Evolutionary conservation across 2,797 vertebrate species (phyloP), one percentile per base, ranked within the genome.

Genomic region (Bufotes viridis): DNA sequence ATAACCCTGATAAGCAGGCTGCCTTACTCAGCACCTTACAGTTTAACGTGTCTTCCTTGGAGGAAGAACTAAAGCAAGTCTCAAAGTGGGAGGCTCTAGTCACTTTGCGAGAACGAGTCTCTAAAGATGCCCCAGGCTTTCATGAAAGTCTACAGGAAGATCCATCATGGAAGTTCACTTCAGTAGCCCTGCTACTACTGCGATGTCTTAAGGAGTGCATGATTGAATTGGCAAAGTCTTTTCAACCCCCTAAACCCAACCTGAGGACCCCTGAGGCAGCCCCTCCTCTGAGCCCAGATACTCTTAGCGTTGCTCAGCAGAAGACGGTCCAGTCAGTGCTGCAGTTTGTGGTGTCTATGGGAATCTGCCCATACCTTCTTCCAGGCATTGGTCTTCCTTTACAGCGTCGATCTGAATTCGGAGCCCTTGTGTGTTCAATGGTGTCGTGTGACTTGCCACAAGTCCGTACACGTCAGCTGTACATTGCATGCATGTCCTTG

Each of bases 321-420:
- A 96, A 95, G 90, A 95, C 92, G 0, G 91, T 99, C 0, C 92
- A 92, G 53, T 90, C 94, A 0, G 94, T 91, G 13, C 91, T 98
- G 82, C 97, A 98, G 93, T 97, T 97, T 86, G 95, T 96, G 1
- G 94, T 97, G 57, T 96, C 94, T 7, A 91, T 99, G 82, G 97
- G 97, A 5, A 91, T 99, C 81, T 96, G 96, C 58, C 97, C 97
- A 0, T 97, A 96, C 90, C 91, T 98, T 82, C 83, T 94, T 10
- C 92, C 96, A 0, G 97, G 97, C 1, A 96, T 98, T 0, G 98
- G 97, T 0, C 87, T 97, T 34, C 92, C 96, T 2, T 91, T 97
- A 78, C 91, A 91, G 10, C 82, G 85, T 78, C 95, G 96, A 87
- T 97, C 96, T 2, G 94, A 93, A 0, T 97, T 97, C 78, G 96